Percentiles rank a stretch among this genome's conserved stretches.
Evolutionary conservation across 2,113 vertebrate genomes (phyloP).

Genomic region (Gorsachius goisagi): DNA sequence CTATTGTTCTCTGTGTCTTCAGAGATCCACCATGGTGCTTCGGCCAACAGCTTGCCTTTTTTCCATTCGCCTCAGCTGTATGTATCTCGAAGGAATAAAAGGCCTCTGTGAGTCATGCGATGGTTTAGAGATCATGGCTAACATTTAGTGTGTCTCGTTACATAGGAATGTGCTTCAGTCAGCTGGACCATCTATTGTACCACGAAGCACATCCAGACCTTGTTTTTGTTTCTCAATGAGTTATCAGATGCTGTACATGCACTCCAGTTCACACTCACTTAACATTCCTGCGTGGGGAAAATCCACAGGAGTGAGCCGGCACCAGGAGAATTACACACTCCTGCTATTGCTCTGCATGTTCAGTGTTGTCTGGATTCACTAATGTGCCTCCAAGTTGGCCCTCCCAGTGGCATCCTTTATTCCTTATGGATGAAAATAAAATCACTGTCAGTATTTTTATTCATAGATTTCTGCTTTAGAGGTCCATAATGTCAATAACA

Average conservation of each 20-base stretch:
- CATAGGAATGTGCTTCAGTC: slow-evolving; percentile 34
- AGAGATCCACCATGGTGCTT: background rate
- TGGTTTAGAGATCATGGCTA: background rate
- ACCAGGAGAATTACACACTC: background rate
- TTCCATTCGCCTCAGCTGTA: background rate
- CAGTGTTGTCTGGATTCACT: background rate
- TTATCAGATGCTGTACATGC: background rate
- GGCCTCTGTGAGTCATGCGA: background rate
- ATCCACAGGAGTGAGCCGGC: fast-evolving
- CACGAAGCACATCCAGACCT: background rate
- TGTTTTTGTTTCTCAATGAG: background rate
- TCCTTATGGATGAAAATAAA: background rate
- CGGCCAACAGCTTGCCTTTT: background rate
- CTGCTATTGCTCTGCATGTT: fast-evolving
- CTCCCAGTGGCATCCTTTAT: background rate
- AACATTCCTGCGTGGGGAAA: background rate
- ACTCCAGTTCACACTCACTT: background rate
- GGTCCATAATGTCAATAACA: background rate
- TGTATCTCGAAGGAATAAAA: background rate
- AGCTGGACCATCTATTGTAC: background rate
- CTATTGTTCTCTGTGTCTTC: background rate
- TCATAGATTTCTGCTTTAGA: background rate
- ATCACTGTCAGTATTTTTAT: background rate
- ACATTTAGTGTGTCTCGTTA: background rate
- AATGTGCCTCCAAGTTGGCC: background rate